Evolutionary conservation across 2,113 vertebrate genomes (phyloP), one percentile per base, ranked within the genome.

Genomic region (Tachuris rubrigastra): DNA sequence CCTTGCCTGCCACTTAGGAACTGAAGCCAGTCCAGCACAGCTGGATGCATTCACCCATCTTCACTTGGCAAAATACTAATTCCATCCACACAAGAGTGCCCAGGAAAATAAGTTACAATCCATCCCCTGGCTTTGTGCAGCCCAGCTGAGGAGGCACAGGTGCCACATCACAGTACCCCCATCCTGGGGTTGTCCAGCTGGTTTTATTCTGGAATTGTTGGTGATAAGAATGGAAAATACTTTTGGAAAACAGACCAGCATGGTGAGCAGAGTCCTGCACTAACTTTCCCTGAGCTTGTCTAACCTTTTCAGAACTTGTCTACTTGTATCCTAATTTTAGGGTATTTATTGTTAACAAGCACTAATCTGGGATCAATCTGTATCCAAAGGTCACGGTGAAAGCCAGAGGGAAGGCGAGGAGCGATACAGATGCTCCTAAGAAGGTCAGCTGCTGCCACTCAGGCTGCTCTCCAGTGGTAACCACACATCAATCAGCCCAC

Each of bases 361-460:
- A 77, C 85, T 95, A 97, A 96, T 96, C 93, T 85, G 63, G 39
- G 85, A 94, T 95, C 37, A 93, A 94, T 96, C 75, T 65, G 63
- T 3, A 74, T 74, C 63, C 91, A 93, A 96, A 97, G 92, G 87
- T 95, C 95, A 77, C 50, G 37, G 67, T 42, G 47, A 74, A 80
- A 94, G 87, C 63, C 95, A 83, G 85, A 60, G 75, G 82, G 90
- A 96, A 90, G 79, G 62, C 44, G 2, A 59, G 82, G 79, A 93
- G 63, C 4, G 1, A 68, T 39, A 3, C 42, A 55, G 87, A 95
- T 88, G 85, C 82, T 95, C 79, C 4, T 37, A 63, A 90, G 93
- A 96, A 96, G 95, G 95, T 97, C 94, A 96, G 89, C 72, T 85
- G 87, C 93, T 97, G 95, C 91, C 94, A 96, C 67, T 96, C 82